Evolutionary conservation across 2,797 vertebrate species (phyloP), one percentile per base, ranked within the genome.

Genomic region (Pseudochromis fuscus): DNA sequence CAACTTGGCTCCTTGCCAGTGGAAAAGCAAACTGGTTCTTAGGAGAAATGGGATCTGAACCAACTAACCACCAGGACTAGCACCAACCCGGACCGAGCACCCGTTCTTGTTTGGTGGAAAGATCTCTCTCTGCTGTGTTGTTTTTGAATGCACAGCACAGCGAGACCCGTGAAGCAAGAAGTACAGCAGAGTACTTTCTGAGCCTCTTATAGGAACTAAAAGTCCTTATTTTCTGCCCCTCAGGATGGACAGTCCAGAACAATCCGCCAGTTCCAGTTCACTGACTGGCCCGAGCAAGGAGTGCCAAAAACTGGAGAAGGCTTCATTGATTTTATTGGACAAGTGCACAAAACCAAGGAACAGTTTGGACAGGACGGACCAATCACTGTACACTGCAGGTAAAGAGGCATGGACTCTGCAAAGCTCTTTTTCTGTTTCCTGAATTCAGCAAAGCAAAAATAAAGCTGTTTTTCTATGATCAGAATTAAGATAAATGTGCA

Each of bases 301-400:
- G 96, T 98, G 91, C 96, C 96, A 93, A 98, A 98, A 94, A 98
- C 97, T 0, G 97, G 97, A 24, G 97, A 98, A 85, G 97, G 97
- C 77, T 98, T 98, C 93, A 98, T 98, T 1, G 96, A 98, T 89
- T 98, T 98, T 90, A 98, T 98, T 4, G 97, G 97, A 60, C 97
- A 98, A 85, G 97, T 98, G 87, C 97, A 98, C 92, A 98, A 98
- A 94, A 98, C 97, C 82, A 98, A 98, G 95, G 97, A 98, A 79
- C 97, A 98, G 89, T 98, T 98, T 0, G 97, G 97, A 72, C 97
- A 98, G 91, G 97, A 98, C 0, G 97, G 97, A 82, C 97, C 97
- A 88, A 98, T 98, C 93, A 97, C 96, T 0, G 96, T 98, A 85
- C 97, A 98, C 91, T 98, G 97, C 96, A 98, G 97, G 97, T 98